Conservation (phyloP, 2,888 invertebrate genomes). For the Diarsia dahlii region DNA sequence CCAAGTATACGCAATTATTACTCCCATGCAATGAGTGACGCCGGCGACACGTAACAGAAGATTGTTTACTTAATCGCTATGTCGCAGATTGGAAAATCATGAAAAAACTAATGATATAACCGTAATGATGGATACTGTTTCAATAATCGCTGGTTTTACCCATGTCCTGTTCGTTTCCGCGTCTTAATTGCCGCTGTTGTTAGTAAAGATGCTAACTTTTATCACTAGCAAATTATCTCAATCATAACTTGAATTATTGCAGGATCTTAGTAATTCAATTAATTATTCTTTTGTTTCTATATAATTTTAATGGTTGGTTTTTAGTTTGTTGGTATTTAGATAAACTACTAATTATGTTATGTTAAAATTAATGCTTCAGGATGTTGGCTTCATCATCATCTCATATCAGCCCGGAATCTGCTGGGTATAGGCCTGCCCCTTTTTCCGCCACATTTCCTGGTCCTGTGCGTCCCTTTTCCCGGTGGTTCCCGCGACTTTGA, state of each 20-base stretch:
- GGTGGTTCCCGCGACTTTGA: too few species aligned
- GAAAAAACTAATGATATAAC: conserved; percentile 45
- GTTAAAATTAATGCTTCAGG: not conserved
- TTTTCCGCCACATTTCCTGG: too few species aligned
- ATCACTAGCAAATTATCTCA: conserved; percentile 48
- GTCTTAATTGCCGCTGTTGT: conserved; percentile 50
- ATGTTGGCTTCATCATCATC: not conserved
- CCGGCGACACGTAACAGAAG: conserved; percentile 62
- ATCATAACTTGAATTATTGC: conserved; percentile 54
- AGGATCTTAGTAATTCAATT: conserved; percentile 60
- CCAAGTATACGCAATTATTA: conserved; percentile 52
- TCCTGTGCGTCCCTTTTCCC: too few species aligned
- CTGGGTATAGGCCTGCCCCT: too few species aligned
- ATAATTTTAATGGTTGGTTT: conserved; percentile 6
- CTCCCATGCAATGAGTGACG: conserved; percentile 79
- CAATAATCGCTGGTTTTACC: conserved; percentile 75
- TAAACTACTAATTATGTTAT: conserved; percentile 3
- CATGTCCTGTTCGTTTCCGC: conserved; percentile 75
- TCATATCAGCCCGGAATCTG: too few species aligned
- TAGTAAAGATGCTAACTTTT: conserved; percentile 41
- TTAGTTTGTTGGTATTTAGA: conserved; percentile 5
- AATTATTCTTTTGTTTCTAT: conserved; percentile 55
- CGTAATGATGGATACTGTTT: conserved; percentile 66
- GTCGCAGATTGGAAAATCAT: conserved; percentile 50
- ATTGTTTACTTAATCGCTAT: conserved; percentile 64